These are phyloP conservation scores for Aricia artaxerxes DNA, from an alignment of 2,888 invertebrate genomes.

Conservation along the genomic window DNA sequence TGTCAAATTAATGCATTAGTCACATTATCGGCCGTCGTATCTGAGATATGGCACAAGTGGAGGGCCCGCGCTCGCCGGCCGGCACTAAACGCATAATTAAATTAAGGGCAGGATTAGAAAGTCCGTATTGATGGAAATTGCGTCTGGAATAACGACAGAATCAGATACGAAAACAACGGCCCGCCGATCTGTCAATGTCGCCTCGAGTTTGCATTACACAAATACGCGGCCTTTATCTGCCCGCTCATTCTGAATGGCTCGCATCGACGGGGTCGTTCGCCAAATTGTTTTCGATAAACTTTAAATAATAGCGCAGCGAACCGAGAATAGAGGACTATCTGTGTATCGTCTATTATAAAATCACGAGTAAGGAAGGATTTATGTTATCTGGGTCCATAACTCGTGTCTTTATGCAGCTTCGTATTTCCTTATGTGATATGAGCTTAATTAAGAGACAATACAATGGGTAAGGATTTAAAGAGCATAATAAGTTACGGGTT, in stretches of 20 bases:
- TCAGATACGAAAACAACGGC: slow-evolving; percentile 75
- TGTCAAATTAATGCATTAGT: slow-evolving; percentile 17
- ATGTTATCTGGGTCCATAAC: slow-evolving; percentile 55
- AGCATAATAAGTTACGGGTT: slow-evolving; percentile 12
- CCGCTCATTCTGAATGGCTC: slow-evolving; percentile 71
- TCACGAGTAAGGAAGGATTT: slow-evolving; percentile 50
- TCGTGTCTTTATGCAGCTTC: slow-evolving; percentile 42
- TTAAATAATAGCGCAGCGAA: slow-evolving; percentile 68
- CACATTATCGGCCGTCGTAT: slow-evolving; percentile 5
- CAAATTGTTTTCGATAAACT: slow-evolving; percentile 78
- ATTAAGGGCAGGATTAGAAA: slow-evolving; percentile 62
- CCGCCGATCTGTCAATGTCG: slow-evolving; percentile 79
- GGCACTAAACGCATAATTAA: slow-evolving; percentile 31
- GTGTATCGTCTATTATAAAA: slow-evolving; percentile 54
- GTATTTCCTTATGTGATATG: slow-evolving; percentile 36
- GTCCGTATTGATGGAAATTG: slow-evolving; percentile 75
- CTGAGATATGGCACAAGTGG: slow-evolving; percentile 29
- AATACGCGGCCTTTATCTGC: slow-evolving; percentile 77
- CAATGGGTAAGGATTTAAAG: slow-evolving; percentile 29
- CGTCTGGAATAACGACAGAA: slow-evolving; percentile 75
- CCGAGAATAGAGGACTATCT: slow-evolving; percentile 56
- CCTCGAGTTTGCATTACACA: slow-evolving; percentile 75
- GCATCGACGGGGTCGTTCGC: slow-evolving; percentile 75
- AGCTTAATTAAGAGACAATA: slow-evolving; percentile 29
- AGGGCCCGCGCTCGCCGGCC: slow-evolving; percentile 11